These are phyloP conservation scores for Andrena bicolor DNA, from an alignment of 2,888 invertebrate species.

Conservation along the genomic window DNA sequence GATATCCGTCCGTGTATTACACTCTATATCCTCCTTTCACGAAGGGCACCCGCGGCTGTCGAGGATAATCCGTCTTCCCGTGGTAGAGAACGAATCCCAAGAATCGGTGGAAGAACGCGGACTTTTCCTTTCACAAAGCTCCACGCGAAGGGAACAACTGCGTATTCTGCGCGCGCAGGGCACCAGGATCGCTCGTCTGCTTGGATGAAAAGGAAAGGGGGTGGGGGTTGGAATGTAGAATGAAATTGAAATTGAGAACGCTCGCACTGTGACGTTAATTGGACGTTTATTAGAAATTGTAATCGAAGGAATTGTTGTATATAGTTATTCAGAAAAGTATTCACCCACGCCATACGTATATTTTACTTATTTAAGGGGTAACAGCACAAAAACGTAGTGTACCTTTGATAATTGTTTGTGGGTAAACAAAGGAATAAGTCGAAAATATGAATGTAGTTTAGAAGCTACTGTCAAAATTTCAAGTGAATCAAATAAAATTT, in stretches of 20 bases:
- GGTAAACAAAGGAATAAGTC: too few relatives aligned
- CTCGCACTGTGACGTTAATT: background rate
- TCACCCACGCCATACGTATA: too few relatives aligned
- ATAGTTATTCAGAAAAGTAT: background rate
- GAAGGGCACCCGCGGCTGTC: conserved; percentile 28
- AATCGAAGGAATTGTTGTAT: background rate
- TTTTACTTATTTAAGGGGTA: too few relatives aligned
- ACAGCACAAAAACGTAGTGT: too few relatives aligned
- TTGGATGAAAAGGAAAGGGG: background rate
- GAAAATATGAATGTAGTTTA: too few relatives aligned
- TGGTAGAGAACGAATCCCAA: conserved; percentile 23
- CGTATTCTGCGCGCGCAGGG: conserved; percentile 4
- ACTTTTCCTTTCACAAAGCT: conserved; percentile 53
- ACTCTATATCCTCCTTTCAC: conserved; percentile 14
- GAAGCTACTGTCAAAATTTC: too few relatives aligned
- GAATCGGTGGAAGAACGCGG: conserved; percentile 25
- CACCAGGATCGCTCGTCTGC: background rate
- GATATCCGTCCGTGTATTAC: conserved; percentile 2
- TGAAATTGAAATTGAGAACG: background rate
- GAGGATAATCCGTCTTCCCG: conserved; percentile 43
- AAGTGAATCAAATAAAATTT: too few relatives aligned
- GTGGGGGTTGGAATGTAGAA: background rate
- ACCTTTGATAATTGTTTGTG: too few relatives aligned
- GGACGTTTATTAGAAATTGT: conserved; percentile 3
- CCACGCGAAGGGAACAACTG: background rate